These are phyloP conservation scores for Sebastiscus tertius DNA, from an alignment of 2,797 vertebrate genomes.

Conservation along the genomic window DNA sequence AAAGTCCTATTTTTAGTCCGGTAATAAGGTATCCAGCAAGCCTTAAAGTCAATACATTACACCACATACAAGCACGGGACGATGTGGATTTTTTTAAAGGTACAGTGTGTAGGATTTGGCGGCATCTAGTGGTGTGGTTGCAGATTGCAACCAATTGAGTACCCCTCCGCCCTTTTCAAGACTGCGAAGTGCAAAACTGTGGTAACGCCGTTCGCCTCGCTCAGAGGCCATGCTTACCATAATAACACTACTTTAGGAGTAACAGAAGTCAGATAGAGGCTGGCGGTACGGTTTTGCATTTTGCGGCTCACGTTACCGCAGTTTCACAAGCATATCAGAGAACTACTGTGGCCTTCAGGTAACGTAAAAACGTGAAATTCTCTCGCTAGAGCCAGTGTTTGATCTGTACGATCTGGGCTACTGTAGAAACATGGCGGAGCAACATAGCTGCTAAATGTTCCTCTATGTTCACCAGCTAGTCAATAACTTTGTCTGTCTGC, in stretches of 20 bases:
- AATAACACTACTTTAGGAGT: background rate
- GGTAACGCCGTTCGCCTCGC: background rate
- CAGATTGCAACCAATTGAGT: background rate
- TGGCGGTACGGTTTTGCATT: background rate
- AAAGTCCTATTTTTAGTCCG: conserved; percentile 55
- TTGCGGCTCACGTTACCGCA: too few species aligned
- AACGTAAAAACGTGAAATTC: too few species aligned
- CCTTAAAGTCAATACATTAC: background rate
- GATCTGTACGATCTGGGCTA: background rate
- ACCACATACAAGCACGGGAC: background rate
- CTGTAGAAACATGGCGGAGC: background rate
- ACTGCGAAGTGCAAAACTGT: too few species aligned
- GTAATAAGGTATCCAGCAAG: conserved; percentile 32
- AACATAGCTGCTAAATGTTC: too few species aligned
- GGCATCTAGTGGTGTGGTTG: background rate
- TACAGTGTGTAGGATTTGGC: background rate
- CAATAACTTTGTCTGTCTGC: background rate
- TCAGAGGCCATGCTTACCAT: background rate
- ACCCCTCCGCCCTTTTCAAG: background rate
- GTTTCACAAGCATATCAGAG: background rate
- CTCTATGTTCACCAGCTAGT: too few species aligned
- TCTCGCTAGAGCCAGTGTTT: background rate
- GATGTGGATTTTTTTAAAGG: background rate
- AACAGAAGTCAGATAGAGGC: background rate
- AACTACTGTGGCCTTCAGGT: background rate